Percentiles rank a stretch among this genome's conserved stretches.
Evolutionary conservation across 2,797 vertebrate species (phyloP).

Genomic region (Brachymystax lenok): DNA sequence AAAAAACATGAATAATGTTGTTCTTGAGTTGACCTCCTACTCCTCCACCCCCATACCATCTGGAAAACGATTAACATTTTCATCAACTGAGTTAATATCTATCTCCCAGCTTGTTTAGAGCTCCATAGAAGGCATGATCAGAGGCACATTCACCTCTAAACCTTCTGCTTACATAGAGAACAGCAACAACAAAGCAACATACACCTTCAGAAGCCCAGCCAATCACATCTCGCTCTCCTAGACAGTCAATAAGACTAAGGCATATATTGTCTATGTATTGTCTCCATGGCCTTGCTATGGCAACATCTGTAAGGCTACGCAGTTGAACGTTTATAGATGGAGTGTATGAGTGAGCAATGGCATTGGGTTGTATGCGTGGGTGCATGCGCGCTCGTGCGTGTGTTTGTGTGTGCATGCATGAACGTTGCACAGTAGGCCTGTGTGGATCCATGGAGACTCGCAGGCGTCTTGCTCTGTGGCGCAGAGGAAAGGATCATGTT

Average conservation of each 20-base stretch:
- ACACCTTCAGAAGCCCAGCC: slow-evolving; percentile 29
- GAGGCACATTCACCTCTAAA: slow-evolving; percentile 22
- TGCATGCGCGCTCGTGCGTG: background rate
- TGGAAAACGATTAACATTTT: background rate
- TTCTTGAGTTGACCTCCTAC: background rate
- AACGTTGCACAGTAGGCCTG: slow-evolving; percentile 68
- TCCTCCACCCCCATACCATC: background rate
- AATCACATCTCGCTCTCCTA: slow-evolving; percentile 13
- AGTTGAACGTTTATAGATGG: slow-evolving; percentile 32
- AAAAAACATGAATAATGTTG: background rate
- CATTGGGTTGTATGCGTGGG: slow-evolving; percentile 2
- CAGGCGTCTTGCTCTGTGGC: slow-evolving; percentile 72
- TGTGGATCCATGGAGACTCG: slow-evolving; percentile 38
- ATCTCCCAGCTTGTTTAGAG: background rate
- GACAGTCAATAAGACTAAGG: background rate
- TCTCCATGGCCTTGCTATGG: slow-evolving; percentile 18
- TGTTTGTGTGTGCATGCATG: slow-evolving; percentile 13
- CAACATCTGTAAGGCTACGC: slow-evolving; percentile 52
- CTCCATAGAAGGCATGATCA: background rate
- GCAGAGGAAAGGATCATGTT: slow-evolving; percentile 74
- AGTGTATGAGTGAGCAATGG: slow-evolving; percentile 47
- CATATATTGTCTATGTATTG: background rate
- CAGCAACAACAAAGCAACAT: slow-evolving; percentile 6
- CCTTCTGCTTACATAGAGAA: slow-evolving; percentile 7
- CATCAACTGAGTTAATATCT: background rate